Conservation (phyloP, 2,888 invertebrate species). For the Ceraclea dissimilis region DNA sequence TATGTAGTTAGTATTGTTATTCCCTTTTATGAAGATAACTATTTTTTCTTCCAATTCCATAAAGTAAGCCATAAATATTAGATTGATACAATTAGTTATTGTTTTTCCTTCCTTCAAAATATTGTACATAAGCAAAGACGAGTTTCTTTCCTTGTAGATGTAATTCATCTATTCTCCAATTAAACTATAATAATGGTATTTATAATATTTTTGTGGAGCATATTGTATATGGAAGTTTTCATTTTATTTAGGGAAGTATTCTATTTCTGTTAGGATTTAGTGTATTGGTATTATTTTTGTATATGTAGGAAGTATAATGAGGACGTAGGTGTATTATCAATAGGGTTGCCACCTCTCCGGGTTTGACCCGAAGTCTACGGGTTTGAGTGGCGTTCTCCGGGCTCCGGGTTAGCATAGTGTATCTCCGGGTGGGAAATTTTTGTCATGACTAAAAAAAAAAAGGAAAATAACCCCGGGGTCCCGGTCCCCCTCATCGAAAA, state of each 20-base stretch:
- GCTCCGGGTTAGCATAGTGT: too few species aligned
- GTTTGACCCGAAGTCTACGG: too few species aligned
- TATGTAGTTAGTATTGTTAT: background rate
- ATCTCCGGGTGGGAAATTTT: too few species aligned
- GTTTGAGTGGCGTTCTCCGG: too few species aligned
- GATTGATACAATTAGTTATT: constrained; percentile 4
- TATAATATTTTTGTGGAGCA: background rate
- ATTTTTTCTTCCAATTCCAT: background rate
- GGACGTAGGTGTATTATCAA: too few species aligned
- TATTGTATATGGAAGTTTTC: background rate
- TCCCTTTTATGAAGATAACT: background rate
- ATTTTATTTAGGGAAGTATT: background rate
- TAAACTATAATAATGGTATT: constrained; percentile 11
- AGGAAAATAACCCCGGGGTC: too few species aligned
- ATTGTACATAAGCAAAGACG: background rate
- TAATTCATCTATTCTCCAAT: constrained; percentile 8
- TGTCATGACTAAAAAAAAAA: too few species aligned
- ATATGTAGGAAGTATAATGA: too few species aligned
- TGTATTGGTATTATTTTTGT: too few species aligned
- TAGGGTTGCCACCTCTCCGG: too few species aligned
- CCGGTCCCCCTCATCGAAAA: too few species aligned
- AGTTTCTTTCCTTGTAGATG: background rate
- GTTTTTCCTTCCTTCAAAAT: background rate
- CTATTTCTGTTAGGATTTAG: background rate
- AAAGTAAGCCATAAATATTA: background rate